These are phyloP conservation scores for Nomada fabriciana DNA, from an alignment of 2,888 invertebrate species.

Conservation along the genomic window DNA sequence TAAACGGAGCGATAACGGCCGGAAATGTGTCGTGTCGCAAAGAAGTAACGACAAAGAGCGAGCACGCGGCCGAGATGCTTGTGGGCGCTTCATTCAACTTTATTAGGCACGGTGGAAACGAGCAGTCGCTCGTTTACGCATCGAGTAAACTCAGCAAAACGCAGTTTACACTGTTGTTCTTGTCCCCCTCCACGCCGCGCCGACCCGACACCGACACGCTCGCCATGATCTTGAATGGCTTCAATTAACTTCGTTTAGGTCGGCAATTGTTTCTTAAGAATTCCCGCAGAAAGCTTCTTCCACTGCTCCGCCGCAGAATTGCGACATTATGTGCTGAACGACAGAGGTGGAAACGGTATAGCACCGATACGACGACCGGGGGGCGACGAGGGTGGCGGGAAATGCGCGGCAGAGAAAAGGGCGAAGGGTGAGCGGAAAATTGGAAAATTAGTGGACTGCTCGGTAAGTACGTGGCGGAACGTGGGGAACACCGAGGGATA, in stretches of 20 bases:
- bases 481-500: too few relatives aligned
- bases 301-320: conserved; percentile 38
- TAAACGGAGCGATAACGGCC: conserved; percentile 74
- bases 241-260: conserved; percentile 82
- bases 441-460: too few relatives aligned
- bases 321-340: conserved; percentile 16
- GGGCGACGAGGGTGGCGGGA: too few relatives aligned
- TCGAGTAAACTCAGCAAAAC: conserved; percentile 67
- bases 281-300: conserved; percentile 71
- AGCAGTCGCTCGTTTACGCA: conserved; percentile 68
- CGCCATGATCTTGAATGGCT: conserved; percentile 82
- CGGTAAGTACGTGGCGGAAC: too few relatives aligned
- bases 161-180: conserved; percentile 57
- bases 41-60: conserved; percentile 61
- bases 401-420: too few relatives aligned
- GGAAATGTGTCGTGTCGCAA: conserved; percentile 78
- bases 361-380: neutral
- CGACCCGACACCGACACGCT: conserved; percentile 69
- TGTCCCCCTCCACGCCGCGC: conserved; percentile 60
- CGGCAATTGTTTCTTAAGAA: conserved; percentile 82
- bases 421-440: neutral
- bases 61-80: conserved; percentile 54
- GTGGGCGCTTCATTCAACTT: conserved; percentile 64
- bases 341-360: neutral
- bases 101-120: conserved; percentile 60